A percentile compares a stretch with the other conserved stretches of the same genome.
phyloP scores from a whole-genome alignment of 2,113 vertebrate genomes.

The Brachypteracias leptosomus region DNA sequence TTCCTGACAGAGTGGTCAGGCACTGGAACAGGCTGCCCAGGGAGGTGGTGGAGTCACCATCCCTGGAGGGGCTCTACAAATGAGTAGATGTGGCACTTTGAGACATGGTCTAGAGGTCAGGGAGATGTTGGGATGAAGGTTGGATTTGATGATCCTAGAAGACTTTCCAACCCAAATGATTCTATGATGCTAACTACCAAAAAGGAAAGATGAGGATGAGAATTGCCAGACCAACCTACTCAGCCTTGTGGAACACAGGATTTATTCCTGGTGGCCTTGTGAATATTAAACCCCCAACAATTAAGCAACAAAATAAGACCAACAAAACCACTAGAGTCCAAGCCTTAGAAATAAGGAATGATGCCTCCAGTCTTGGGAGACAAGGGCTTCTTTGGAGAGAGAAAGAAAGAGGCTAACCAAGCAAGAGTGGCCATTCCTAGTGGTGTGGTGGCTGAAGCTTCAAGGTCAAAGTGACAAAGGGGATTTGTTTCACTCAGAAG shows the following conservation, averaged over 20 bases:
- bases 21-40: too few species aligned
- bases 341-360: neutral
- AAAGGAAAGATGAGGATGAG: neutral
- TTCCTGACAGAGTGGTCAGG: too few species aligned
- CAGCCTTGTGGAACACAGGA: neutral
- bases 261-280: neutral
- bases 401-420: neutral
- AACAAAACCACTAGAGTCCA: neutral
- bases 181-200: too few species aligned
- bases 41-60: too few species aligned
- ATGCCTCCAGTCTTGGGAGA: neutral
- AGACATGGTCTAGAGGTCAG: too few species aligned
- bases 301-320: neutral
- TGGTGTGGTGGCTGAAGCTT: neutral
- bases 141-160: too few species aligned
- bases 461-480: slow-evolving; percentile 7
- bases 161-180: too few species aligned
- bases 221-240: neutral
- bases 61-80: too few species aligned
- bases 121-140: too few species aligned
- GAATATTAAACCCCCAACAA: neutral
- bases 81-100: too few species aligned
- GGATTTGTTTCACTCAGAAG: neutral
- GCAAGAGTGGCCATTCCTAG: neutral
- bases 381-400: neutral